Percentiles rank a stretch among this genome's conserved stretches.
Evolutionary conservation across 1,140 invertebrate genomes (phyloP).

Genomic region (Ceratina japonica): DNA sequence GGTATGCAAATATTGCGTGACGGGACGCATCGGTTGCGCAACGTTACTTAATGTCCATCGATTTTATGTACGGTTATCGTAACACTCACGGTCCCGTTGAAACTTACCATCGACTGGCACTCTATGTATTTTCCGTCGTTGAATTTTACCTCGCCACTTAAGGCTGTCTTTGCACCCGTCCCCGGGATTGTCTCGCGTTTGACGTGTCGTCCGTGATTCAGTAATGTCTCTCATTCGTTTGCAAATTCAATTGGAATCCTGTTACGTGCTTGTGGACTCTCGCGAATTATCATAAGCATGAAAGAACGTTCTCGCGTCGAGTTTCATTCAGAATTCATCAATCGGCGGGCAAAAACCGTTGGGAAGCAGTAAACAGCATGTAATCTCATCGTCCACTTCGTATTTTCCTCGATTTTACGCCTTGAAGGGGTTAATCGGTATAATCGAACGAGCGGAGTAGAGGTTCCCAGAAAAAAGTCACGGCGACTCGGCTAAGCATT

Average conservation of each 20-base stretch:
- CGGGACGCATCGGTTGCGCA: constrained; percentile 9
- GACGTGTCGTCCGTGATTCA: too few relatives aligned
- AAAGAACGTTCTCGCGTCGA: too few relatives aligned
- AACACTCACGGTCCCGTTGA: constrained; percentile 2
- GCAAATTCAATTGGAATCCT: too few relatives aligned
- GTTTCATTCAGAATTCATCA: too few relatives aligned
- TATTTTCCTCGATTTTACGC: background rate
- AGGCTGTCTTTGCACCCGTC: background rate
- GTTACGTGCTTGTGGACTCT: too few relatives aligned
- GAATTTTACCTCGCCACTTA: background rate
- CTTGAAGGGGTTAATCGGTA: background rate
- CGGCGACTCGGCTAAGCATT: background rate
- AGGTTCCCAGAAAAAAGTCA: constrained; percentile 1
- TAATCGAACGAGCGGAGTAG: background rate
- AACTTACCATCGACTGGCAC: constrained; percentile 7
- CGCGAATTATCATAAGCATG: too few relatives aligned
- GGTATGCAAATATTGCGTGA: constrained; percentile 36
- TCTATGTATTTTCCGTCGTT: background rate
- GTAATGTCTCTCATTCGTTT: too few relatives aligned
- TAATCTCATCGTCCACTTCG: too few relatives aligned
- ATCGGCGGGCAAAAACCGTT: too few relatives aligned
- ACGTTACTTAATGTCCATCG: constrained; percentile 18
- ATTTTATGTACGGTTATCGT: constrained; percentile 31
- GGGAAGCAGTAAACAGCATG: too few relatives aligned
- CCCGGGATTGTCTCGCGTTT: too few relatives aligned